These are phyloP conservation scores for Eustalomyia histrio DNA, from an alignment of 2,888 invertebrate genomes.

Conservation along the genomic window DNA sequence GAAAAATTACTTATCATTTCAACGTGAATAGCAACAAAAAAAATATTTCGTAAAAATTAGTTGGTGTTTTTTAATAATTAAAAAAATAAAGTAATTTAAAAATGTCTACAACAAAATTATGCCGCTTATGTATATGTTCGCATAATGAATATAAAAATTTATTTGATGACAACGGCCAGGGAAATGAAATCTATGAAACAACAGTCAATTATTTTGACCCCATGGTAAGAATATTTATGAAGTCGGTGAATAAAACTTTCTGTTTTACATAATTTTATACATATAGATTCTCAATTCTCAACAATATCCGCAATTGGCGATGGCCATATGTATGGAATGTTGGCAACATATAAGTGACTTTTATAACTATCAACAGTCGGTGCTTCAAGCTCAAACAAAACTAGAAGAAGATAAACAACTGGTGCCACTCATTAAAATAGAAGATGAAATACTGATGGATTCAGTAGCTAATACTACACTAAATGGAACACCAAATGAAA, in stretches of 20 bases:
- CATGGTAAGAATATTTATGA: conserved; percentile 34
- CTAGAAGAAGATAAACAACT: conserved; percentile 42
- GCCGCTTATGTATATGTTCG: conserved; percentile 48
- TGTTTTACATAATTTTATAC: background rate
- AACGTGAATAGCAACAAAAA: no score
- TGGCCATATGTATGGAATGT: conserved; percentile 54
- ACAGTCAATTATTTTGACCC: conserved; percentile 61
- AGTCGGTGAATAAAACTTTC: background rate
- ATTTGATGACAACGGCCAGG: conserved; percentile 52
- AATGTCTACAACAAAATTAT: conserved; percentile 37
- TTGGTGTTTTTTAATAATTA: background rate
- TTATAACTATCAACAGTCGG: conserved; percentile 53
- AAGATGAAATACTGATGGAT: conserved; percentile 28
- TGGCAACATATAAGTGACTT: conserved; percentile 61
- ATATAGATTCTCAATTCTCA: conserved; percentile 47
- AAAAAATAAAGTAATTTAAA: background rate
- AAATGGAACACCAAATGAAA: background rate
- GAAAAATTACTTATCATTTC: no score
- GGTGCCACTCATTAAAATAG: conserved; percentile 35
- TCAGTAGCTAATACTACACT: background rate
- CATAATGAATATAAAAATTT: conserved; percentile 45
- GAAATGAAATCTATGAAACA: conserved; percentile 55
- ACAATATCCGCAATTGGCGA: conserved; percentile 48
- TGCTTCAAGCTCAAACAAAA: conserved; percentile 45
- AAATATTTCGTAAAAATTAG: background rate